Evolutionary conservation across 2,797 vertebrate genomes (phyloP).

Genomic region (Pitangus sulphuratus): DNA sequence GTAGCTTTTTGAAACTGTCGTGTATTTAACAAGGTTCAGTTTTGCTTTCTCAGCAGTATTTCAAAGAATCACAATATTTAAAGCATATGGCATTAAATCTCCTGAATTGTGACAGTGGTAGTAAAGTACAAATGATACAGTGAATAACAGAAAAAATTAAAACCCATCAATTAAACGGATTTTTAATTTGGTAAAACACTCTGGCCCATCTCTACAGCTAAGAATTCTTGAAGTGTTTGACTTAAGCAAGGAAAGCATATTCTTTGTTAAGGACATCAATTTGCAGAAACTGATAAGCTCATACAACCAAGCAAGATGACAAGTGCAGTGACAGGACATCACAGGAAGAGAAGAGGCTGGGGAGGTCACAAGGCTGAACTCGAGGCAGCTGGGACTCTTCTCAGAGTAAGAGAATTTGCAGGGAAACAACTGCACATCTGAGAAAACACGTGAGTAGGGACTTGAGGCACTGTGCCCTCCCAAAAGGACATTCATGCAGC

Average conservation of each 20-base stretch:
- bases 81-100: background rate
- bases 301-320: background rate
- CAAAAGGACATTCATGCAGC: background rate
- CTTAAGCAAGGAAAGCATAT: too few relatives aligned
- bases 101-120: background rate
- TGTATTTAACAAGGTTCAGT: background rate
- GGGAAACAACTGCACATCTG: background rate
- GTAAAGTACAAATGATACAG: background rate
- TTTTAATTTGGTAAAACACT: background rate
- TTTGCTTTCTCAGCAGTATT: background rate
- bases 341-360: background rate
- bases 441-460: background rate
- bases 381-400: background rate
- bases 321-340: rapidly evolving
- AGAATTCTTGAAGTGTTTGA: background rate
- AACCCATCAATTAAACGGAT: background rate
- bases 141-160: background rate
- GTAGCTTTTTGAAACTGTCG: background rate
- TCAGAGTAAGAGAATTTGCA: background rate
- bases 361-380: background rate
- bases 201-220: background rate
- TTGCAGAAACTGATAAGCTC: background rate
- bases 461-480: background rate
- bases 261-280: background rate
- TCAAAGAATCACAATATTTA: background rate